phyloP scores from a whole-genome alignment of 2,888 invertebrate genomes.

The Cordilura impudica region DNA sequence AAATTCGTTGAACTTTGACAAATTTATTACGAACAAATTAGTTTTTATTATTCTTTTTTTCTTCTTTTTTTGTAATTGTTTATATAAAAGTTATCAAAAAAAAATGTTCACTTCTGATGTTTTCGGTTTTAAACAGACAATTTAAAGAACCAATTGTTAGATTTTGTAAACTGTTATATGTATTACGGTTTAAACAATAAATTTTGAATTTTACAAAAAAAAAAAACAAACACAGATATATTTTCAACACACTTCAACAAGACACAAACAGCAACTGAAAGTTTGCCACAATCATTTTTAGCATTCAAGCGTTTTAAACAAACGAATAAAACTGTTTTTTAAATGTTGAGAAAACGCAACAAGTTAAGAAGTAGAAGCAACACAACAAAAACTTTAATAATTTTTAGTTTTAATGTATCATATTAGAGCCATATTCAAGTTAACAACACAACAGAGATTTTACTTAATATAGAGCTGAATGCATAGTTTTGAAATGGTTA shows the following conservation, averaged over 20 bases:
- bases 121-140: not conserved
- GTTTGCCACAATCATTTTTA: slow-evolving; percentile 63
- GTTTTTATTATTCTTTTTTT: not conserved
- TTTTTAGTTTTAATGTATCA: slow-evolving; percentile 42
- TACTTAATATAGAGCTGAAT: not conserved
- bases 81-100: not conserved
- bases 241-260: slow-evolving; percentile 65
- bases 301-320: slow-evolving; percentile 61
- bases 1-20: not conserved
- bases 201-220: not conserved
- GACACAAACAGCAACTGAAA: slow-evolving; percentile 69
- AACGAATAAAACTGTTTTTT: slow-evolving; percentile 41
- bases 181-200: not conserved
- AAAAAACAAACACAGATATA: too few relatives aligned
- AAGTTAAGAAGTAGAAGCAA: slow-evolving; percentile 52
- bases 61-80: not conserved
- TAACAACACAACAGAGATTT: slow-evolving; percentile 20
- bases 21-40: not conserved
- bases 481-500: not conserved
- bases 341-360: slow-evolving; percentile 51
- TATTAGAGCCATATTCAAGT: slow-evolving; percentile 27
- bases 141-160: slow-evolving; percentile 8
- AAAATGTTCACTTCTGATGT: not conserved
- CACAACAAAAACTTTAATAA: slow-evolving; percentile 33
- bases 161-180: not conserved